phyloP scores from a whole-genome alignment of 2,888 invertebrate species.

The Minunthozetes semirufus region DNA sequence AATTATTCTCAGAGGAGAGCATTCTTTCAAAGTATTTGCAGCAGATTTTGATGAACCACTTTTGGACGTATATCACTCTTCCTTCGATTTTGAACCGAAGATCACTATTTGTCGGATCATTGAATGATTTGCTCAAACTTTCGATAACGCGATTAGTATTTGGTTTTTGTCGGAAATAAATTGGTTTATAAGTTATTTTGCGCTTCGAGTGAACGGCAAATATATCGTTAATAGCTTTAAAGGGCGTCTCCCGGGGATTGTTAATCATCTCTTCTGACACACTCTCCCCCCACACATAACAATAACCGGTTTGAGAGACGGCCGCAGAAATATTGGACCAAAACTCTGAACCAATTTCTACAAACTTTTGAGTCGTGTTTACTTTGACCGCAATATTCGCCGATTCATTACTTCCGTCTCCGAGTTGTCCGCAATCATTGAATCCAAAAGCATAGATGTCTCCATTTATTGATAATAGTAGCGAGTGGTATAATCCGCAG shows the following conservation, averaged over 20 bases:
- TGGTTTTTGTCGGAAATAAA: background rate
- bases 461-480: constrained; percentile 28
- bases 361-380: constrained; percentile 1
- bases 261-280: constrained; percentile 5
- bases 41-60: constrained; percentile 34
- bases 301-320: constrained; percentile 28
- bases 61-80: constrained; percentile 29
- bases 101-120: constrained; percentile 31
- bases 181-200: constrained; percentile 12
- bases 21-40: constrained; percentile 32
- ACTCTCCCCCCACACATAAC: constrained; percentile 35
- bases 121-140: constrained; percentile 27
- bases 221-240: constrained; percentile 16
- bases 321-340: constrained; percentile 24
- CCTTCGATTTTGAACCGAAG: constrained; percentile 25
- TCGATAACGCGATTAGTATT: constrained; percentile 29
- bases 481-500: constrained; percentile 24
- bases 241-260: constrained; percentile 30
- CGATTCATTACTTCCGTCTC: constrained; percentile 18
- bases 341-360: constrained; percentile 30
- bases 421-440: constrained; percentile 32
- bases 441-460: constrained; percentile 33
- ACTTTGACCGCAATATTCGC: constrained; percentile 28
- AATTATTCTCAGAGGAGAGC: background rate
- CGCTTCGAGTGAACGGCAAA: constrained; percentile 25